Evolutionary conservation across 2,797 vertebrate genomes (phyloP), one percentile per base, ranked within the genome.

Genomic region (Luscinia megarhynchos): DNA sequence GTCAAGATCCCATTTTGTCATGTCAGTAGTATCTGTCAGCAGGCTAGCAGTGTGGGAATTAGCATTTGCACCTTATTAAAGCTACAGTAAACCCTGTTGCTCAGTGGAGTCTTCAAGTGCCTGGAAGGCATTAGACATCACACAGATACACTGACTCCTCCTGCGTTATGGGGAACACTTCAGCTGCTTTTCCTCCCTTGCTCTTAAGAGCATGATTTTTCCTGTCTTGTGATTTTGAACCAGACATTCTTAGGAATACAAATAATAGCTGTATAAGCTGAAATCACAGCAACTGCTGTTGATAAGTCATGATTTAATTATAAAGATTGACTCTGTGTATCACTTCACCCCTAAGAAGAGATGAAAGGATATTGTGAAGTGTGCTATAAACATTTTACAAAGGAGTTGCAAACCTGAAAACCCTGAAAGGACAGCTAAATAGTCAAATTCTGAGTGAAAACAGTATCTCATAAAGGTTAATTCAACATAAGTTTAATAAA

Each of bases 11-110:
- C 70, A 7, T 90, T 93, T 95, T 87, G 79, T 94, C 55, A 16
- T 32, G 59, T 91, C 87, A 81, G 34, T 72, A 51, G 30, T 77
- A 63, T 46, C 76, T 84, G 82, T 75, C 94, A 96, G 84, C 8
- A 7, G 69, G 51, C 51, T 75, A 59, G 55, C 3, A 2, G 43
- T 53, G 53, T 73, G 87, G 85, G 76, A 88, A 86, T 88, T 96
- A 84, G 69, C 75, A 63, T 75, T 96, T 95, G 48, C 55, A 79
- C 89, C 79, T 89, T 91, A 90, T 91, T 85, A 94, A 94, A 90
- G 91, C 59, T 86, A 3, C 17, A 36, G 82, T 67, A 91, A 90
- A 78, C 74, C 58, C 69, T 63, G 46, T 87, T 95, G 73, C 91
- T 94, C 67, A 50, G 70, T 45, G 55, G 83, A 86, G 73, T 91